Evolutionary conservation across 2,797 vertebrate species (phyloP).

Genomic region (Sphaeramia orbicularis): DNA sequence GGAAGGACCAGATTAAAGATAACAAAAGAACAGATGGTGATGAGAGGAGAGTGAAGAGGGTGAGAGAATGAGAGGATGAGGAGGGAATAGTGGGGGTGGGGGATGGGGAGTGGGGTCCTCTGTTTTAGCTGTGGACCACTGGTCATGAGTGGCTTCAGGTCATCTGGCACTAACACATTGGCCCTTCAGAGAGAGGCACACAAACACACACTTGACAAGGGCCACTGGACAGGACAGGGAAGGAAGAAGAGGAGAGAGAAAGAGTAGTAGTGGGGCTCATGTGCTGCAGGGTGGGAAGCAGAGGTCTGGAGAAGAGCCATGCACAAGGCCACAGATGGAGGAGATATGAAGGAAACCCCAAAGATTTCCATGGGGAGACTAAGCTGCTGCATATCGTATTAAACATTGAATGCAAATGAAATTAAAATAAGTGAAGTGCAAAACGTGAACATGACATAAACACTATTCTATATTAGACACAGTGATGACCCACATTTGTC

Average conservation of each 20-base stretch:
- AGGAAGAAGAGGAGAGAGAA: conserved; percentile 9
- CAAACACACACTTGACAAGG: conserved; percentile 72
- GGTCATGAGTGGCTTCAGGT: conserved; percentile 66
- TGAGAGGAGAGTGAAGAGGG: conserved; percentile 20
- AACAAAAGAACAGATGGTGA: conserved; percentile 31
- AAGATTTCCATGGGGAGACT: conserved; percentile 6
- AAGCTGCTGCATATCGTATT: conserved; percentile 14
- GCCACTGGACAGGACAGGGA: conserved; percentile 56
- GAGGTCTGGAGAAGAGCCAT: conserved; percentile 43
- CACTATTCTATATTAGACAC: no score
- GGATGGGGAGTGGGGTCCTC: conserved; percentile 38
- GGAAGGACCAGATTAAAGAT: not conserved
- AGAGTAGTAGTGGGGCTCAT: conserved; percentile 15
- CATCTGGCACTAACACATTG: conserved; percentile 72
- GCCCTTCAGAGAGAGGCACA: conserved; percentile 53
- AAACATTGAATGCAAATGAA: not conserved
- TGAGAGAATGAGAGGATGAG: conserved; percentile 1
- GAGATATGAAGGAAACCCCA: conserved; percentile 29
- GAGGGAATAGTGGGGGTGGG: conserved; percentile 34
- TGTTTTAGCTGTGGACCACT: conserved; percentile 68
- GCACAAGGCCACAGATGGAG: conserved; percentile 27
- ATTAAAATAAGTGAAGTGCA: not conserved
- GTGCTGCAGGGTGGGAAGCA: conserved; percentile 38
- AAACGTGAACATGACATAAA: not conserved
- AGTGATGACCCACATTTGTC: no score